Percentiles rank a stretch among this genome's conserved stretches.
Evolutionary conservation across 2,113 vertebrate species (phyloP).

Genomic region (Otis tarda): DNA sequence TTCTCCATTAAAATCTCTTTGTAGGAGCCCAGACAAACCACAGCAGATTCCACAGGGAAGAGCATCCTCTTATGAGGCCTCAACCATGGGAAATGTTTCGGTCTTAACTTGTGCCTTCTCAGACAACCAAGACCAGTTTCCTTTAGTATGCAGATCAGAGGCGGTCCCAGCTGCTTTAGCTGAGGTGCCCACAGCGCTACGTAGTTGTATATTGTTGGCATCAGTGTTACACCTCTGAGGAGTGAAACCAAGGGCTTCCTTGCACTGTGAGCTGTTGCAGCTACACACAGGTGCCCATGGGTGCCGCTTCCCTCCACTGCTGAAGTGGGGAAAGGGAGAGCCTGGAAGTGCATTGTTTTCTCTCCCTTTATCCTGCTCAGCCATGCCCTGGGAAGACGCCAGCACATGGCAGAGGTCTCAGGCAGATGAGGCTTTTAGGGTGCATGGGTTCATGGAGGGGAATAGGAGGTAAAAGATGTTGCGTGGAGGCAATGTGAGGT

Average conservation of each 20-base stretch:
- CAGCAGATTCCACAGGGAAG: not conserved
- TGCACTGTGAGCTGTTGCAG: not conserved
- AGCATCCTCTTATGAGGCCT: not conserved
- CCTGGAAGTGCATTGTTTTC: not conserved
- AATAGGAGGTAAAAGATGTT: not conserved
- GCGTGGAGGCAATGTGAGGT: not conserved
- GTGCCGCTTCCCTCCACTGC: not conserved
- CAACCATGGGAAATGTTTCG: not conserved
- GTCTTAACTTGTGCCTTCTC: rapidly evolving
- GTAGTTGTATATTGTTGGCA: not conserved
- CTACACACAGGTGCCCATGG: not conserved
- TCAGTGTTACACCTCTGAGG: not conserved
- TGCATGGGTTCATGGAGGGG: not conserved
- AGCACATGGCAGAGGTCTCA: not conserved
- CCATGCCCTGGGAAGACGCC: not conserved
- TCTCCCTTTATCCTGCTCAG: not conserved
- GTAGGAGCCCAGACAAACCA: not conserved
- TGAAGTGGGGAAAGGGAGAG: not conserved
- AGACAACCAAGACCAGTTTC: rapidly evolving
- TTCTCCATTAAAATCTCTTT: not conserved
- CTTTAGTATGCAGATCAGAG: not conserved
- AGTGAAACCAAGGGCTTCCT: not conserved
- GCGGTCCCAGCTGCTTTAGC: not conserved
- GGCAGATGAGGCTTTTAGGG: not conserved
- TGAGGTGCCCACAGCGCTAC: not conserved